phyloP scores from a whole-genome alignment of 2,888 invertebrate genomes.

The Perdita meconis region DNA sequence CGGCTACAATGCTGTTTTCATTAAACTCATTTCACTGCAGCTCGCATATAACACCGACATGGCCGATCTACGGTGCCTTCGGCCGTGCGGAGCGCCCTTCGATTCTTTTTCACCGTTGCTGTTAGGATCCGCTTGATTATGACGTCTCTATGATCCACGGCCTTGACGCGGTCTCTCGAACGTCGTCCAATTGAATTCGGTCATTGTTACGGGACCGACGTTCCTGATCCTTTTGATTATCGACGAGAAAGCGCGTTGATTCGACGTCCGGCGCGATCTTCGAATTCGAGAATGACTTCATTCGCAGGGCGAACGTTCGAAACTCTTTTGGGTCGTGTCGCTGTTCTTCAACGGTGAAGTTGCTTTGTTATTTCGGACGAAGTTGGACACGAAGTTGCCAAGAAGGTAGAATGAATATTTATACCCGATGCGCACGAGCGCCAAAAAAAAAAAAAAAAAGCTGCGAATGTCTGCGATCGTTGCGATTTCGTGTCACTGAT shows the following conservation, averaged over 20 bases:
- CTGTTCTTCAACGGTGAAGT: background rate
- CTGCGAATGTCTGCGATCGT: too few species aligned
- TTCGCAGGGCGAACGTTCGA: background rate
- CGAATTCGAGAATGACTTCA: constrained; percentile 43
- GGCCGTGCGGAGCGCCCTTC: constrained; percentile 73
- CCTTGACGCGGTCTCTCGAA: constrained; percentile 59
- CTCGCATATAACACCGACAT: constrained; percentile 72
- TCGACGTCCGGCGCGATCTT: constrained; percentile 10
- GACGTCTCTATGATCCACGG: constrained; percentile 78
- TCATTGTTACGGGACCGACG: constrained; percentile 65
- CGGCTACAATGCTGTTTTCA: constrained; percentile 83
- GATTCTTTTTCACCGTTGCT: constrained; percentile 69
- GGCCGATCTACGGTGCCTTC: constrained; percentile 69
- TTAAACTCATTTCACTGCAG: constrained; percentile 83
- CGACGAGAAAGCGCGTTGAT: constrained; percentile 19
- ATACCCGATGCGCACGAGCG: too few species aligned
- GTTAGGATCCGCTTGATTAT: constrained; percentile 77
- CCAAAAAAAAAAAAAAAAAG: too few species aligned
- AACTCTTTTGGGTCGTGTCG: too few species aligned
- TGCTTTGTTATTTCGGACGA: too few species aligned
- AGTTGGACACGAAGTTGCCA: too few species aligned
- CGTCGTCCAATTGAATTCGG: constrained; percentile 67
- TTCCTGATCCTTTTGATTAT: constrained; percentile 51
- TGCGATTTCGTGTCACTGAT: too few species aligned
- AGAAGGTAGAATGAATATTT: too few species aligned